A percentile compares a stretch with the other conserved stretches of the same genome.
Evolutionary conservation across 1,140 invertebrate species (phyloP).

Genomic region (Potamilus streckersoni): DNA sequence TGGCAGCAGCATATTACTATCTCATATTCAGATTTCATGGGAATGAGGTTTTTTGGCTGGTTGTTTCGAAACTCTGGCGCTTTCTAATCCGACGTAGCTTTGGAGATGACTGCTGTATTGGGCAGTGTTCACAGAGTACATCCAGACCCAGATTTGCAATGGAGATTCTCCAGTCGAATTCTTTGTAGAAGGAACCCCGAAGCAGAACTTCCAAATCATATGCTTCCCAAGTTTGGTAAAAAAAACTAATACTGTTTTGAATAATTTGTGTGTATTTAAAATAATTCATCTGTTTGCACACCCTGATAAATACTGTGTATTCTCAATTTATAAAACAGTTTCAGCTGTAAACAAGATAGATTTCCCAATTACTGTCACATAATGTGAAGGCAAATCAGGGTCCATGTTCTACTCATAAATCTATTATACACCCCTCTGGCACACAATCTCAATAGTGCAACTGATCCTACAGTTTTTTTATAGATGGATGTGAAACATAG

Average conservation of each 20-base stretch:
- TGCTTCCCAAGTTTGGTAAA: slow-evolving; percentile 88
- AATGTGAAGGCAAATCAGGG: no score
- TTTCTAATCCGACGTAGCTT: slow-evolving; percentile 92
- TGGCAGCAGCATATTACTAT: background rate
- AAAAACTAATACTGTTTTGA: background rate
- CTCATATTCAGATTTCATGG: slow-evolving; percentile 85
- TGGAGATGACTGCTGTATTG: slow-evolving; percentile 85
- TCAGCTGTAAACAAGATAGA: no score
- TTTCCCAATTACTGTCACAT: no score
- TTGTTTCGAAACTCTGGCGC: slow-evolving; percentile 86
- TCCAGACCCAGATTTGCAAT: slow-evolving; percentile 83
- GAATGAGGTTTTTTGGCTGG: slow-evolving; percentile 89
- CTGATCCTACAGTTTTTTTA: no score
- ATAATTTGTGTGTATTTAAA: no score
- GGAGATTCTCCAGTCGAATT: slow-evolving; percentile 92
- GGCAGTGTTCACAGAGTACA: slow-evolving; percentile 90
- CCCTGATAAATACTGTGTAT: background rate
- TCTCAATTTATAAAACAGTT: no score
- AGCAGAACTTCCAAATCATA: slow-evolving; percentile 93
- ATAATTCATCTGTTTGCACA: no score
- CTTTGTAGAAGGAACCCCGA: slow-evolving; percentile 96
- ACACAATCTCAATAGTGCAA: background rate
- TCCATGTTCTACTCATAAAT: no score
- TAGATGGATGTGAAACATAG: no score
- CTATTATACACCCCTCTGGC: background rate